Evolutionary conservation across 1,140 invertebrate species (phyloP), one percentile per base, ranked within the genome.

Genomic region (Chionoecetes opilio): DNA sequence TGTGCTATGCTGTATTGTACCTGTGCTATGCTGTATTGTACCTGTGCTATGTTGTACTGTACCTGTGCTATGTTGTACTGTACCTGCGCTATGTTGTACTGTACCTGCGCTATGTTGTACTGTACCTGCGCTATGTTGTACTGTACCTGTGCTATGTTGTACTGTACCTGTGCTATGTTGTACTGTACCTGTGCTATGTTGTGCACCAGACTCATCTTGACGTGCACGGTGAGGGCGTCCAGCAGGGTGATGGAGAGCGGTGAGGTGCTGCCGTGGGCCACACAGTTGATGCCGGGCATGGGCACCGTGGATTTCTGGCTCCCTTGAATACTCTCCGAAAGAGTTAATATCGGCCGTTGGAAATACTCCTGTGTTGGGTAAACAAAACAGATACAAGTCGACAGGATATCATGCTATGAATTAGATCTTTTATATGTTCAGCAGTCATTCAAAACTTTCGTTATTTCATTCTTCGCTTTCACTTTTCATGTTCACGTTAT

Each of bases 161-260:
- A n/a, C n/a, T n/a, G n/a, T n/a, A n/a, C n/a, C n/a, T n/a, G n/a
- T n/a, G n/a, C n/a, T n/a, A n/a, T n/a, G n/a, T n/a, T n/a, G n/a
- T n/a, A 32, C 9, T 37, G 26, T 75, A 95, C 94, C 94, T 95
- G 94, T n/a, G 31, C 53, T 88, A 98, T 99, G 88, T 98, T 98
- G 96, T 99, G 99, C 93, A 99, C 99, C n/a, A 99, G 97, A 95
- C 99, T 99, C 99, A 99, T 99, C 97, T 99, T 99, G 0, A 99
- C 99, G 97, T 99, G 99, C 17, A 99, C 98, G 0, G 99, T 99
- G 26, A 99, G 97, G n/a, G 99, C 99, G 97, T 99, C 99, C 3
- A 99, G 97, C 31, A 99, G 98, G 37, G 98, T 98, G 98, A 99
- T 99, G 0, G 99, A 98, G 21, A 99, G 97, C 0, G 99, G 99